phyloP scores from a whole-genome alignment of 2,888 invertebrate species.

The Idaea aversata region DNA sequence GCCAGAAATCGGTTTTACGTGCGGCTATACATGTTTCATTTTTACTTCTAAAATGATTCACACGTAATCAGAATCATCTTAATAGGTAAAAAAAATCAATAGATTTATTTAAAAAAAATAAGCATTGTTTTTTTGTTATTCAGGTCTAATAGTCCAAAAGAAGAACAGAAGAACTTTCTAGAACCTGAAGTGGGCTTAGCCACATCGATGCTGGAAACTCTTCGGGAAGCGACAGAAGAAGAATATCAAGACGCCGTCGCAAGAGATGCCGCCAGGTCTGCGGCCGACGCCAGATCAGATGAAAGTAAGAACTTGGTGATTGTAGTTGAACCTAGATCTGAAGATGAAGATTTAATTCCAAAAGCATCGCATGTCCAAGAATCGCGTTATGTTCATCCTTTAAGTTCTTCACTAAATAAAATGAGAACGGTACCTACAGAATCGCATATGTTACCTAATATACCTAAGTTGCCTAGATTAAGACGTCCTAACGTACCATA shows the following conservation, averaged over 20 bases:
- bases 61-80: no score
- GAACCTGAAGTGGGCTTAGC: conserved; percentile 70
- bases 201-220: conserved; percentile 64
- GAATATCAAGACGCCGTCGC: conserved; percentile 65
- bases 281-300: conserved; percentile 38
- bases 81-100: no score
- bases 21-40: no score
- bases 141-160: conserved; percentile 45
- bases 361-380: conserved; percentile 55
- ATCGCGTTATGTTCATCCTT: conserved; percentile 45
- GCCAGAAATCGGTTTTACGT: no score
- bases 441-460: conserved; percentile 34
- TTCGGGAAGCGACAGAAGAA: conserved; percentile 65
- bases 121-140: conserved; percentile 18
- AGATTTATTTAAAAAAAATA: neutral
- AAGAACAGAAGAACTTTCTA: conserved; percentile 57
- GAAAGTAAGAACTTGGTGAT: conserved; percentile 53
- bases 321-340: conserved; percentile 45
- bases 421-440: conserved; percentile 24
- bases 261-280: conserved; percentile 57
- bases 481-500: conserved; percentile 27
- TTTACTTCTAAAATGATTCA: no score
- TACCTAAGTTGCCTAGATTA: conserved; percentile 34
- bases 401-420: conserved; percentile 29
- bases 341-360: conserved; percentile 34